These are phyloP conservation scores for Antennarius maculatus DNA, from an alignment of 2,797 vertebrate genomes.

Conservation along the genomic window DNA sequence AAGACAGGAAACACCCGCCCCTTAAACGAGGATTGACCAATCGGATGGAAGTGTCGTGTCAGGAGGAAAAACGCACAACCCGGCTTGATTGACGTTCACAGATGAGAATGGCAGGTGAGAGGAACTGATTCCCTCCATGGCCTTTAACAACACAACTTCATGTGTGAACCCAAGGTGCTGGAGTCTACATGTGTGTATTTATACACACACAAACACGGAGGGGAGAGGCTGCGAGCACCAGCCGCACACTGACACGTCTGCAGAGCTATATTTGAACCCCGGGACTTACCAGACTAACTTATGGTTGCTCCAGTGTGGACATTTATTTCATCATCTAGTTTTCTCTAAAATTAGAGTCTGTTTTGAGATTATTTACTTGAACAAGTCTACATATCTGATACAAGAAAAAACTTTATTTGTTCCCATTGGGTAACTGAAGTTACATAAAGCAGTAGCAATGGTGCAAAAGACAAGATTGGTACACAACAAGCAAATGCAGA, in stretches of 20 bases:
- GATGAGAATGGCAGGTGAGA: slow-evolving; percentile 73
- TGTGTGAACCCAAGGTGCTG: slow-evolving; percentile 48
- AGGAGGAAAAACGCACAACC: slow-evolving; percentile 35
- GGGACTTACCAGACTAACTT: slow-evolving; percentile 75
- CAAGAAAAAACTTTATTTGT: not conserved
- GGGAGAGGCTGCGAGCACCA: slow-evolving; percentile 60
- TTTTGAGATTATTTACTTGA: slow-evolving; percentile 19
- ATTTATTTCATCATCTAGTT: slow-evolving; percentile 62
- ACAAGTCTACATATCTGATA: not conserved
- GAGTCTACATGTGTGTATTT: slow-evolving; percentile 6
- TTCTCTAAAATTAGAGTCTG: slow-evolving; percentile 36
- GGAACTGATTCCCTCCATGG: slow-evolving; percentile 28
- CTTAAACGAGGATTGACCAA: slow-evolving; percentile 53
- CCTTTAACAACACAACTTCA: slow-evolving; percentile 58
- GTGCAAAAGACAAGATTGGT: too few species aligned
- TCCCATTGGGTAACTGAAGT: too few species aligned
- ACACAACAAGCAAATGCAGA: too few species aligned
- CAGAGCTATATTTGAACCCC: slow-evolving; percentile 75
- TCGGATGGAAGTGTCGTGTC: slow-evolving; percentile 59
- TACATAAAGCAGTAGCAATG: too few species aligned
- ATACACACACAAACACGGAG: slow-evolving; percentile 68
- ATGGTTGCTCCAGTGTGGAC: slow-evolving; percentile 51
- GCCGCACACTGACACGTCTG: slow-evolving; percentile 80
- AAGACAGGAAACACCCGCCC: slow-evolving; percentile 41
- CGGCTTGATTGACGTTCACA: slow-evolving; percentile 77